Evolutionary conservation across 2,888 invertebrate species (phyloP).

Genomic region (Trachelus iudaicus): DNA sequence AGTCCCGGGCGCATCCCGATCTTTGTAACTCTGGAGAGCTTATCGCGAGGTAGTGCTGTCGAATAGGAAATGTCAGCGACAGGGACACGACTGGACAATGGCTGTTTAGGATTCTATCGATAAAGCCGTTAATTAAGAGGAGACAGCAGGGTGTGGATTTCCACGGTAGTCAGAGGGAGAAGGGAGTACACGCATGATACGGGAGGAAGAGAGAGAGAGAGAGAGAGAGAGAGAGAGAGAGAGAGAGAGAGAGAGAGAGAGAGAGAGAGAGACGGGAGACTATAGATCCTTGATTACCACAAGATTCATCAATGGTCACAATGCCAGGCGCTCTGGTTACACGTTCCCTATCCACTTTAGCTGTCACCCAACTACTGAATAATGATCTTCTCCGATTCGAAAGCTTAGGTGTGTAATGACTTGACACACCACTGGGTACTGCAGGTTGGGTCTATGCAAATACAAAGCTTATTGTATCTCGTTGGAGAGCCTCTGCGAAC

Average conservation of each 20-base stretch:
- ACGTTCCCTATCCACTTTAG: slow-evolving; percentile 18
- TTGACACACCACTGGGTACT: slow-evolving; percentile 39
- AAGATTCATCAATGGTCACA: slow-evolving; percentile 23
- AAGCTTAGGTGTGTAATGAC: slow-evolving; percentile 31
- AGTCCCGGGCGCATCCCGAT: not conserved
- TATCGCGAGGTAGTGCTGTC: not conserved
- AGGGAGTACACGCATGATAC: not conserved
- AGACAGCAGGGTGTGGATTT: not conserved
- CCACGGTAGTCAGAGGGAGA: not conserved
- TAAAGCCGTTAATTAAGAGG: slow-evolving; percentile 11
- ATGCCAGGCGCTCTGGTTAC: slow-evolving; percentile 19
- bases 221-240: too few relatives aligned
- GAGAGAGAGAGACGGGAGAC: not conserved
- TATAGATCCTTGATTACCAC: slow-evolving; percentile 21
- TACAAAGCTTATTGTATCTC: slow-evolving; percentile 34
- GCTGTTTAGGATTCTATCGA: slow-evolving; percentile 10
- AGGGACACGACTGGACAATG: not conserved
- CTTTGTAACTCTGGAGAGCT: not conserved
- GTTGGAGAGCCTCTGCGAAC: not conserved
- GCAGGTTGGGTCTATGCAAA: slow-evolving; percentile 41
- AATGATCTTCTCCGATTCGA: slow-evolving; percentile 41
- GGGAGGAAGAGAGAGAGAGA: slow-evolving; percentile 8
- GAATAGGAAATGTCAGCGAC: not conserved
- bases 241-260: too few relatives aligned
- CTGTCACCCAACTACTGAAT: slow-evolving; percentile 32